Evolutionary conservation across 2,113 vertebrate genomes (phyloP).

Genomic region (Epinephelus cyanopodus): DNA sequence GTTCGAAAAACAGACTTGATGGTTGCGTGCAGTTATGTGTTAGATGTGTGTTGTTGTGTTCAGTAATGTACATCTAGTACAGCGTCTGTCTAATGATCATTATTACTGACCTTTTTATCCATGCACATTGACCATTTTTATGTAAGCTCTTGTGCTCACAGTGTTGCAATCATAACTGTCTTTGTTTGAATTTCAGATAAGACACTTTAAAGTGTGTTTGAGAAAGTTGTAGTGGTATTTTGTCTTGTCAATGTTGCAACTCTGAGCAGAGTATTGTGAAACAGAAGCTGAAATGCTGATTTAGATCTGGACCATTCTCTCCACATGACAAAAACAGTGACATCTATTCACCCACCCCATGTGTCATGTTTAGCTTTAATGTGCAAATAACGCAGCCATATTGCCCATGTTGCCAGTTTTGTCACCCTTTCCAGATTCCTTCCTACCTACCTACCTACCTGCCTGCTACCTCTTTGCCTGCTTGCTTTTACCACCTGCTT

Average conservation of each 20-base stretch:
- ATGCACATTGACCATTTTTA: neutral
- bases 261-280: neutral
- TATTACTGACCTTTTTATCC: slow-evolving; percentile 5
- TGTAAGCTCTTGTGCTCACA: neutral
- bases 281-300: neutral
- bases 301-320: slow-evolving; percentile 11
- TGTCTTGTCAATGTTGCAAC: neutral
- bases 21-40: neutral
- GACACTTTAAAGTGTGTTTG: neutral
- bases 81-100: neutral
- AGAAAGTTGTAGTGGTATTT: neutral
- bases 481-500: slow-evolving; percentile 90
- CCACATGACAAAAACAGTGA: slow-evolving; percentile 29
- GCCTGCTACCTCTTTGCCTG: slow-evolving; percentile 88
- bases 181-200: slow-evolving; percentile 4
- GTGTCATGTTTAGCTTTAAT: slow-evolving; percentile 64
- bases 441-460: slow-evolving; percentile 84
- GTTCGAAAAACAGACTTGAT: neutral
- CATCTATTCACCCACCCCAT: slow-evolving; percentile 47
- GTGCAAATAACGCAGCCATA: slow-evolving; percentile 82
- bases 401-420: slow-evolving; percentile 85
- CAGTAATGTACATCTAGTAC: neutral
- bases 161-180: slow-evolving; percentile 17
- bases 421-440: slow-evolving; percentile 83
- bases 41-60: neutral